Evolutionary conservation across 2,888 invertebrate species (phyloP).

Genomic region (Pyrocoelia pectoralis): DNA sequence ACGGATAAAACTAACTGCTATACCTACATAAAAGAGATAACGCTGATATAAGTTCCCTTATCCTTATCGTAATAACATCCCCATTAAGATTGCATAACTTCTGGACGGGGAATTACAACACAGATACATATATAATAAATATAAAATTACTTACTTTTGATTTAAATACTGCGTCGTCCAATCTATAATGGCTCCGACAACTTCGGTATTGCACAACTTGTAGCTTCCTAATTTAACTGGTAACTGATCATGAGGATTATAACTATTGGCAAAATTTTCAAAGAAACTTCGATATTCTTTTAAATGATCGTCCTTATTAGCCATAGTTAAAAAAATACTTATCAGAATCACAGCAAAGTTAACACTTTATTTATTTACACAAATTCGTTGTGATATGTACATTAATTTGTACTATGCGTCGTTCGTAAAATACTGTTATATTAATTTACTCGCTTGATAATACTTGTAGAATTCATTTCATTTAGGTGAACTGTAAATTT

Average conservation of each 20-base stretch:
- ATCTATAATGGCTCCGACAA: constrained; percentile 77
- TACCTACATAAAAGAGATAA: no score
- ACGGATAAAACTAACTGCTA: not conserved
- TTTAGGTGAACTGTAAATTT: constrained; percentile 10
- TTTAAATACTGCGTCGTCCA: constrained; percentile 80
- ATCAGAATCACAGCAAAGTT: constrained; percentile 38
- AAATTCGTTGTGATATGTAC: constrained; percentile 52
- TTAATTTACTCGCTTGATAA: constrained; percentile 19
- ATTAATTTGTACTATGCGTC: constrained; percentile 48
- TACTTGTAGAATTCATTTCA: not conserved
- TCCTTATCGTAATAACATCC: no score
- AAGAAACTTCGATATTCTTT: constrained; percentile 75
- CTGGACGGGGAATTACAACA: no score
- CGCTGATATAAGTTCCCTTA: no score
- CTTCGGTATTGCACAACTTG: constrained; percentile 72
- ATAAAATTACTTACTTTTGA: constrained; percentile 79
- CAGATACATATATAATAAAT: no score
- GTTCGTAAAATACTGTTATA: constrained; percentile 36
- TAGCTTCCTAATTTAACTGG: constrained; percentile 77
- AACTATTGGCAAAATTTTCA: constrained; percentile 72
- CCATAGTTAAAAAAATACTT: constrained; percentile 46
- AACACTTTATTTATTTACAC: constrained; percentile 40
- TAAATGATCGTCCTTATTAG: constrained; percentile 73
- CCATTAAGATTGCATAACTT: no score
- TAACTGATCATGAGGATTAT: constrained; percentile 76